These are phyloP conservation scores for Hylaeus anthracinus DNA, from an alignment of 1,140 invertebrate genomes.

Conservation along the genomic window DNA sequence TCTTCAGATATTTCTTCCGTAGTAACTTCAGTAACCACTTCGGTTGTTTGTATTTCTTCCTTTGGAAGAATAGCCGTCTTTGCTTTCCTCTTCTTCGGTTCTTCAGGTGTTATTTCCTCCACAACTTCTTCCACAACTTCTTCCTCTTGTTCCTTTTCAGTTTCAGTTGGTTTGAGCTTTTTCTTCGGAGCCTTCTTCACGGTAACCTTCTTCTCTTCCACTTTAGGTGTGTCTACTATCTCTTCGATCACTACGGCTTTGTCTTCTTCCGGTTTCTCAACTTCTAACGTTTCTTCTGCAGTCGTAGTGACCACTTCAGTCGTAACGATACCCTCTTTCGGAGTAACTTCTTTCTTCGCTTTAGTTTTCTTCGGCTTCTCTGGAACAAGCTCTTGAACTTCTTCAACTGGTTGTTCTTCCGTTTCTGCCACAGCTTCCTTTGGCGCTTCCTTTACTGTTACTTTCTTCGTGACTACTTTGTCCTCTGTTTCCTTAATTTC, in stretches of 20 bases:
- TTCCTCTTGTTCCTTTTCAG: conserved; percentile 56
- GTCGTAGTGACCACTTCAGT: conserved; percentile 50
- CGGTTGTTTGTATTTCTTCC: conserved; percentile 57
- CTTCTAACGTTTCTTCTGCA: conserved; percentile 61
- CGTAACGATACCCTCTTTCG: conserved; percentile 52
- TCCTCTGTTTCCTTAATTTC: conserved; percentile 34
- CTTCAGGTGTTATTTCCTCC: conserved; percentile 60
- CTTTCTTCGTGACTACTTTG: conserved; percentile 30
- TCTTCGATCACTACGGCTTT: conserved; percentile 45
- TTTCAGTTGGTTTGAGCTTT: conserved; percentile 43
- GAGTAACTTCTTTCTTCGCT: conserved; percentile 45
- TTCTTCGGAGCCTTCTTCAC: conserved; percentile 42
- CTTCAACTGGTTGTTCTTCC: conserved; percentile 52
- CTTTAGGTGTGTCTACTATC: conserved; percentile 41
- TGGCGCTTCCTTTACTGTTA: conserved; percentile 46
- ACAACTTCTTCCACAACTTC: conserved; percentile 48
- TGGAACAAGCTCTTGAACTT: conserved; percentile 61
- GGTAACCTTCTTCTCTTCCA: conserved; percentile 46
- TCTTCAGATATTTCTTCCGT: conserved; percentile 38
- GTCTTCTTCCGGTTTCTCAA: conserved; percentile 53
- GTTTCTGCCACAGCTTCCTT: conserved; percentile 60
- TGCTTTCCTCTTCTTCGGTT: conserved; percentile 41
- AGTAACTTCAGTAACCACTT: conserved; percentile 38
- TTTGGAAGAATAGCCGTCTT: conserved; percentile 36
- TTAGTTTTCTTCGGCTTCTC: conserved; percentile 56